Base-by-base conservation (phyloP, 2,888 invertebrate species). In the Agrotis clavis region DNA sequence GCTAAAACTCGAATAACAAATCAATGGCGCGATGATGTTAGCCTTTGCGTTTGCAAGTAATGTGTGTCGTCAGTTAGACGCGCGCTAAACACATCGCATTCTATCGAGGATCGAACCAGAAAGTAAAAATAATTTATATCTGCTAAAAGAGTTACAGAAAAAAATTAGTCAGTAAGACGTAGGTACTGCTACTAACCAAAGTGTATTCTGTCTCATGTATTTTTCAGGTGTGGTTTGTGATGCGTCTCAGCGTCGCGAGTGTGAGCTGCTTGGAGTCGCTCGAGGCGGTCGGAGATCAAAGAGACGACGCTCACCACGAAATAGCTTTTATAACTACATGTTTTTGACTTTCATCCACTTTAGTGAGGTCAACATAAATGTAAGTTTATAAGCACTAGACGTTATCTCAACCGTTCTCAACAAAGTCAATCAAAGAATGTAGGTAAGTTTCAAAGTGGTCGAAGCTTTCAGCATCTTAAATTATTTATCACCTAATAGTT, bases 211-310 rank as follows among this genome's bases (percentile, higher is more conserved):
- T 0, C 5, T 1, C 7, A 1, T 13, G 11, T 16, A 7, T 18
- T 2, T 2, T 21, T 11, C 6, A 2, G 13, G 48, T 25, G 19
- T 3, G 4, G 21, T 35, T 35, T 47, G n/a, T 56, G 16, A 1
- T 9, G 11, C 30, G 41, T 30, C 19, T n/a, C 19, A 48, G 67
- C 56, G 18, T 19, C 60, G 41, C 48, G n/a, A 45, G 48, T 56
- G 21, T 60, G 16, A 50, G 74, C 35, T 30, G 3, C 56, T 35
- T n/a, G 7, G 35, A 47, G 53, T 64, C 14, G 81, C 83, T 71
- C 60, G 65, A 65, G 71, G 81, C 78, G 60, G 35, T 41, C 11
- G 21, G 77, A 79, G 71, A 81, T 83, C 77, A 84, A 79, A 84
- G 84, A 41, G 59, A 59, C 67, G 57, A 54, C 64, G 57, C 71